Percentiles rank a stretch among this genome's conserved stretches.
phyloP scores from a whole-genome alignment of 2,888 invertebrate genomes.

The Coelopa pilipes region DNA sequence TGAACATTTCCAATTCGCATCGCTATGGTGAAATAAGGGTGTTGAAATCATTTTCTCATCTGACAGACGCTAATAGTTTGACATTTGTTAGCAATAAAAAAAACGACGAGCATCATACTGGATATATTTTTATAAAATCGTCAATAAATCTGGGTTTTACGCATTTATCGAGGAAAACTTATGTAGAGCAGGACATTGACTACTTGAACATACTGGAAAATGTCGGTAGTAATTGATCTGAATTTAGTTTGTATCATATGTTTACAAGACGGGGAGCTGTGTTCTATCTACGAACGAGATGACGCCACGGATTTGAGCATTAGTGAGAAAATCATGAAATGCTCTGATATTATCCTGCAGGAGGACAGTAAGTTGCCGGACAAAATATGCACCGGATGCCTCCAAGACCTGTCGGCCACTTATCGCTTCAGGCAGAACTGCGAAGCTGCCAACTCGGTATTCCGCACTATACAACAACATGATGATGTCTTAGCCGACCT shows the following conservation, averaged over 20 bases:
- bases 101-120: too few relatives aligned
- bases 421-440: conserved; percentile 64
- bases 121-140: too few relatives aligned
- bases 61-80: too few relatives aligned
- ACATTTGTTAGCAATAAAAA: too few relatives aligned
- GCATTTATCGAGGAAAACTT: too few relatives aligned
- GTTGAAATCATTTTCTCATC: too few relatives aligned
- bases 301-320: conserved; percentile 52
- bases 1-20: too few relatives aligned
- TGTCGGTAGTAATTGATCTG: conserved; percentile 56
- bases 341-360: conserved; percentile 55
- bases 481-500: conserved; percentile 42
- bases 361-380: conserved; percentile 55
- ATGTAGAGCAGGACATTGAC: not conserved
- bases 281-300: conserved; percentile 57
- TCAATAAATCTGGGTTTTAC: too few relatives aligned
- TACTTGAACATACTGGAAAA: conserved; percentile 5
- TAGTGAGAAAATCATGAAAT: conserved; percentile 61
- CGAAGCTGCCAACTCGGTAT: conserved; percentile 59
- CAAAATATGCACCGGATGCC: conserved; percentile 61
- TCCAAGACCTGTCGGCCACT: conserved; percentile 59
- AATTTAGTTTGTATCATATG: conserved; percentile 63
- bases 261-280: conserved; percentile 56
- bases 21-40: too few relatives aligned
- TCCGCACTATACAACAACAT: conserved; percentile 50